Evolutionary conservation across 37 sponge, comb jelly and placozoan genomes (phyloP), one percentile per base, ranked within the genome.

Genomic region (Spongilla lacustris): DNA sequence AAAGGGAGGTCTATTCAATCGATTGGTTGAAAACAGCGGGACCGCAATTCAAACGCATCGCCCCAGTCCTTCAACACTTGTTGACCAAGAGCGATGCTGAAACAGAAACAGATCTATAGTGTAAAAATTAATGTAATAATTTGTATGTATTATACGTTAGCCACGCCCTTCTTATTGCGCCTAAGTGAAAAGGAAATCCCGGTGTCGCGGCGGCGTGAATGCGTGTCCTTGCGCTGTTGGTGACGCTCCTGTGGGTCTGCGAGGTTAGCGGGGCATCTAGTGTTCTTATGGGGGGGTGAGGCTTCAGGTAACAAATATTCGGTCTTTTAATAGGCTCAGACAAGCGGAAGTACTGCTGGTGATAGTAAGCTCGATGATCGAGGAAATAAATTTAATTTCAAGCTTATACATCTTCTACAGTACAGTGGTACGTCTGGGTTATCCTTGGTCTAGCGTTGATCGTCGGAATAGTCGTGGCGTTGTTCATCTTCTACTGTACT

Each of bases 351-450:
- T 6, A 41, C 41, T 41, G 41, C 6, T 41, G 41, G 6, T 6
- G 6, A 6, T 41, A 41, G 41, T 41, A 41, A 41, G 41, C n/a
- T n/a, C n/a, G 41, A 41, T 6, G 41, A 41, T 41, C 41, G 3
- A 41, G 6, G 6, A 41, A 9, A 41, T 9, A 9, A 41, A 41
- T 41, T 9, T 9, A 41, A 41, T 41, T 6, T 6, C 6, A 9
- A 6, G 6, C 3, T 41, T 6, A 41, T 21, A 38, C 38, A n/a
- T n/a, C 9, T 3, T 37, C 32, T 33, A 81, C 27, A 29, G 46
- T 87, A 26, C 81, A 37, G 66, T 87, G 88, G 88, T 87, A 81
- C 48, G 25, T 73, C 9, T 87, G 88, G 88, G 28, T 87, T 22
- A 58, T 71, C 26, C 67, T 87, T 33, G 81, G 49, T 31, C 31